Evolutionary conservation across 1,140 invertebrate species (phyloP).

Genomic region (Augochlora pura): DNA sequence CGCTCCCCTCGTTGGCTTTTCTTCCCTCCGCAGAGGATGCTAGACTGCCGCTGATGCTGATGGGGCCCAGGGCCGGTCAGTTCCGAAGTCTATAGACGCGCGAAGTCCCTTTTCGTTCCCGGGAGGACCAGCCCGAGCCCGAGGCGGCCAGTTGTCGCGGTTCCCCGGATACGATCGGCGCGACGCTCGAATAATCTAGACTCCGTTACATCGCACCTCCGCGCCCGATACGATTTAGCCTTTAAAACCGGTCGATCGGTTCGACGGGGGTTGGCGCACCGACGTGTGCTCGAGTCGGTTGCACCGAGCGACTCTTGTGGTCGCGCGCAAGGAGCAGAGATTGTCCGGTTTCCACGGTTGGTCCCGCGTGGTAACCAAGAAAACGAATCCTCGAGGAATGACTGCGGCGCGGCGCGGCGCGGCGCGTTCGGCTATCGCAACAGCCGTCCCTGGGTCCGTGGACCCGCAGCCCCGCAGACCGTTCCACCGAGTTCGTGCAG

Average conservation of each 20-base stretch:
- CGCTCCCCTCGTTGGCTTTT: slow-evolving; percentile 38
- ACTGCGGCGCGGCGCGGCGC: background rate
- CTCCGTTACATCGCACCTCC: background rate
- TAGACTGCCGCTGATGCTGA: slow-evolving; percentile 43
- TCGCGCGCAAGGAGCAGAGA: background rate
- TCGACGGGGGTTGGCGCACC: too few species aligned
- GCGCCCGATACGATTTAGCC: too few species aligned
- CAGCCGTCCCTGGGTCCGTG: slow-evolving; percentile 60
- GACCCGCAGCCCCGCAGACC: slow-evolving; percentile 63
- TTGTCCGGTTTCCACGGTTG: background rate
- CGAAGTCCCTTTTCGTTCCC: slow-evolving; percentile 34
- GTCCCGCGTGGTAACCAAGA: background rate
- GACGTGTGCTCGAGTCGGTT: too few species aligned
- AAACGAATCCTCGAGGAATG: slow-evolving; percentile 24
- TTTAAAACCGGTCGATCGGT: too few species aligned
- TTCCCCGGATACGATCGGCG: background rate
- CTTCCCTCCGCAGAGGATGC: slow-evolving; percentile 48
- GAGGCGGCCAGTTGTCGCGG: background rate
- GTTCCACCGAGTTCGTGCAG: slow-evolving; percentile 76
- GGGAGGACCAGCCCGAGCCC: slow-evolving; percentile 12
- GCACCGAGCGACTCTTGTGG: too few species aligned
- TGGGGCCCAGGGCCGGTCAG: slow-evolving; percentile 54
- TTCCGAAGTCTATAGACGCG: slow-evolving; percentile 24
- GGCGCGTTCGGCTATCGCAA: slow-evolving; percentile 23
- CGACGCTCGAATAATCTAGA: background rate